Conservation (phyloP, 2,797 vertebrate genomes). For the Sebastes cheni region DNA sequence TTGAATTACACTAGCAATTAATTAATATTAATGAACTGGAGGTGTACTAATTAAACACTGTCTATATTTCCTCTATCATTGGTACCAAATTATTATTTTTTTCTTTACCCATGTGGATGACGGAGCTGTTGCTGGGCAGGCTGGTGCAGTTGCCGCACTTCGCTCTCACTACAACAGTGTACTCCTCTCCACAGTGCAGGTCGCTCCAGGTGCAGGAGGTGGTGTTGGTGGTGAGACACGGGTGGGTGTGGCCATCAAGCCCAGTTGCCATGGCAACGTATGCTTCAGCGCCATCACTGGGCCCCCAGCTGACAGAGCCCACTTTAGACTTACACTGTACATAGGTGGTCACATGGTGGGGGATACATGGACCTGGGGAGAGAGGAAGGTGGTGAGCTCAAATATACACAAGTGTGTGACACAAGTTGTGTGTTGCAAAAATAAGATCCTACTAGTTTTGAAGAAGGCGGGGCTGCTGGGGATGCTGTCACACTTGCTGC, state of each 20-base stretch:
- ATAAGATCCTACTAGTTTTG: conserved; percentile 61
- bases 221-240: conserved; percentile 58
- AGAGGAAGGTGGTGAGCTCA: neutral
- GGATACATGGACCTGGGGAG: conserved; percentile 72
- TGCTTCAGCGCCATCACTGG: conserved; percentile 62
- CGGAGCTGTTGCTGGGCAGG: conserved; percentile 59
- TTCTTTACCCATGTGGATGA: conserved; percentile 64
- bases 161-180: conserved; percentile 71
- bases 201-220: conserved; percentile 70
- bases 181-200: conserved; percentile 76
- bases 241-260: conserved; percentile 56
- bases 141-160: conserved; percentile 69
- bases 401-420: neutral
- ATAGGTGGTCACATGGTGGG: conserved; percentile 44
- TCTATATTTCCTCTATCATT: neutral
- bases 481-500: conserved; percentile 58
- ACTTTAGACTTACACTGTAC: conserved; percentile 54
- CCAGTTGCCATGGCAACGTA: conserved; percentile 67
- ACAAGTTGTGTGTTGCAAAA: neutral
- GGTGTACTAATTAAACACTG: neutral
- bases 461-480: conserved; percentile 60
- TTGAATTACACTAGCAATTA: neutral
- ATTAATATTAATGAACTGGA: neutral
- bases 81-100: neutral
- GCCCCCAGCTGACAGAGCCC: conserved; percentile 72